Evolutionary conservation across 2,888 invertebrate species (phyloP), one percentile per base, ranked within the genome.

Genomic region (Pocota personata): DNA sequence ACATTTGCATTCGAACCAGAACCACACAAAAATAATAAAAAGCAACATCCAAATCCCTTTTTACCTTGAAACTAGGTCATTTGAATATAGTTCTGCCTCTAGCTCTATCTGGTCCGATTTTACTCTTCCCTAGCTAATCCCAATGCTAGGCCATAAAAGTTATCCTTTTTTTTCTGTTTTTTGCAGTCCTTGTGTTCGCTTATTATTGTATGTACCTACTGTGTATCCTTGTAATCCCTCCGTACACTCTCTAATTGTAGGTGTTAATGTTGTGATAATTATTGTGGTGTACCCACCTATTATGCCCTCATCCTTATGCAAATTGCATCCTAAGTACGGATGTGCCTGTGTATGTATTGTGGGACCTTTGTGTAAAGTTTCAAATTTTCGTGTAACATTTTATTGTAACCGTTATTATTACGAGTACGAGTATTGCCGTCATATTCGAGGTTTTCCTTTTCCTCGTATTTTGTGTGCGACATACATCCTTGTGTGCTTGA

Each of bases 201-300:
- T 67, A 40, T 55, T 64, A 30, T 60, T 37, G 16, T 55, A n/a
- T 37, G 16, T 55, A n/a, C 14, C 14, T 40, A 40, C 14, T 24
- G 55, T 48, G 62, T 66, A 69, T 48, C 52, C 77, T 75, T 67
- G 76, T 69, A 69, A 71, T 58, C 64, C 55, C 27, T 5, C 60
- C 16, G 69, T 32, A 67, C 50, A n/a, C 67, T 50, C 60, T 69
- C 76, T 69, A 87, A 80, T 76, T 84, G 72, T 72, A 87, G 87
- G 87, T 87, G 84, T 80, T 84, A 84, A 87, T 87, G 72, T 67
- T 87, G 84, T 87, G 87, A 87, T 87, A 84, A 84, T 87, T 80
- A 84, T 84, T 76, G 84, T 67, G 84, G 87, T 80, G 55, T 50
- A 80, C 76, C 84, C 60, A 50, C 32, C 64, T 35, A 75, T 80